Percentiles rank a stretch among this genome's conserved stretches.
These are phyloP conservation scores for Lutraria rhynchaena DNA, from an alignment of 1,140 invertebrate species.

Conservation along the genomic window DNA sequence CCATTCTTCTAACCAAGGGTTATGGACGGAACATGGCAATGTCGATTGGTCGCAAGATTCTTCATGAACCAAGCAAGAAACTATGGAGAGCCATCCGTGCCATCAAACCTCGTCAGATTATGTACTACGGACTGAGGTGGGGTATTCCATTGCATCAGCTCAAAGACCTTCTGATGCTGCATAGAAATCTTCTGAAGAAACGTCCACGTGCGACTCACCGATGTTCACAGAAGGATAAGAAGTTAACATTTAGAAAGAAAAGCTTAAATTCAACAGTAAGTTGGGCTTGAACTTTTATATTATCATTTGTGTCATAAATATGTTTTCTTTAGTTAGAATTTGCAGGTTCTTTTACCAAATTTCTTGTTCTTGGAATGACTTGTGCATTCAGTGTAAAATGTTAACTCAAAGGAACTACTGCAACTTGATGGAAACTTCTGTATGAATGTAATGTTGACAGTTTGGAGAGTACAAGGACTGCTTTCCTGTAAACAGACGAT, in stretches of 20 bases:
- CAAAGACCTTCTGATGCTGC: slow-evolving; percentile 35
- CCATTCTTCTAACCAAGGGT: slow-evolving; percentile 43
- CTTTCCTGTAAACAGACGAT: too few species aligned
- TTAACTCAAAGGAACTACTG: too few species aligned
- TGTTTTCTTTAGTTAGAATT: too few species aligned
- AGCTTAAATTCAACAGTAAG: slow-evolving; percentile 56
- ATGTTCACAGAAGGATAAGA: slow-evolving; percentile 10
- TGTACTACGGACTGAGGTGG: slow-evolving; percentile 50
- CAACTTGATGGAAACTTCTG: too few species aligned
- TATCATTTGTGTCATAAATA: too few species aligned
- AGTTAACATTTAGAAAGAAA: slow-evolving; percentile 25
- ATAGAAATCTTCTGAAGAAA: slow-evolving; percentile 45
- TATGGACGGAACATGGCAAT: slow-evolving; percentile 47
- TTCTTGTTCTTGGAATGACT: too few species aligned
- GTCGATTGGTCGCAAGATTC: slow-evolving; percentile 27
- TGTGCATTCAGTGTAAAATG: too few species aligned
- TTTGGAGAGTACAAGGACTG: too few species aligned
- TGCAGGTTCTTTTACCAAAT: too few species aligned
- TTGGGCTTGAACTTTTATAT: neutral
- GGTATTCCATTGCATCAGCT: slow-evolving; percentile 51
- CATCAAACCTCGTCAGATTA: slow-evolving; percentile 50
- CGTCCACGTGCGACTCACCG: slow-evolving; percentile 2
- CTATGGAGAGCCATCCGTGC: slow-evolving; percentile 37
- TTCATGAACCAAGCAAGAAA: slow-evolving; percentile 44
- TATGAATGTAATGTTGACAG: too few species aligned